A percentile compares a stretch with the other conserved stretches of the same genome.
phyloP scores from a whole-genome alignment of 2,797 vertebrate genomes.

The Amphiprion clarkii region DNA sequence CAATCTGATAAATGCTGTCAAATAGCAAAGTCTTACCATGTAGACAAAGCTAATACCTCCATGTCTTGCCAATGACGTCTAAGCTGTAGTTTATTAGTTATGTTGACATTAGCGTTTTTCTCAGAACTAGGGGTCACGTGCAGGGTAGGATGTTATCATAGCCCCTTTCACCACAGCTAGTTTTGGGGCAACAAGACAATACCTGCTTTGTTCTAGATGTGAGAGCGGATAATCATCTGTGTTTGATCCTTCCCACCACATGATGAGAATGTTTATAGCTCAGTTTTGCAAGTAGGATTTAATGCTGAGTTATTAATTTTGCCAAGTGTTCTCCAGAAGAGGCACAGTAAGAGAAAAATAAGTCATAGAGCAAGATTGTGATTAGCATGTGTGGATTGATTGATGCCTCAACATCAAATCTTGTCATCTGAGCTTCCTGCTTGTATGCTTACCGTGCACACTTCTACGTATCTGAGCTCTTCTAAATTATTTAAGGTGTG shows the following conservation, averaged over 20 bases:
- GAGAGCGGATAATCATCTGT: conserved; percentile 44
- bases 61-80: neutral
- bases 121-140: conserved; percentile 34
- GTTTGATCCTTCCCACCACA: conserved; percentile 64
- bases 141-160: conserved; percentile 13
- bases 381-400: neutral
- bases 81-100: conserved; percentile 8
- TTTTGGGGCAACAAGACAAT: conserved; percentile 62
- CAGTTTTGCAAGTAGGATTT: conserved; percentile 13
- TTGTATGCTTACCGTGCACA: conserved; percentile 12
- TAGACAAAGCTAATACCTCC: neutral
- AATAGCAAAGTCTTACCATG: conserved; percentile 3
- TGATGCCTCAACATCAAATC: conserved; percentile 15
- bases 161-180: conserved; percentile 31
- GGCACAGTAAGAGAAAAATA: neutral
- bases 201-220: conserved; percentile 71
- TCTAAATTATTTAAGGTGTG: conserved; percentile 42
- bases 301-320: conserved; percentile 4
- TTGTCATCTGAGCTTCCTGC: conserved; percentile 26
- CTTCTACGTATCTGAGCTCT: conserved; percentile 29
- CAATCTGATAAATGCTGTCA: neutral
- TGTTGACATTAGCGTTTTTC: conserved; percentile 30
- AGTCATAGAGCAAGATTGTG: neutral
- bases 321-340: neutral
- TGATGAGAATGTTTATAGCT: conserved; percentile 48